Base-by-base conservation (phyloP, 2,888 invertebrate species). In the Pycnomerus fuliginosus region DNA sequence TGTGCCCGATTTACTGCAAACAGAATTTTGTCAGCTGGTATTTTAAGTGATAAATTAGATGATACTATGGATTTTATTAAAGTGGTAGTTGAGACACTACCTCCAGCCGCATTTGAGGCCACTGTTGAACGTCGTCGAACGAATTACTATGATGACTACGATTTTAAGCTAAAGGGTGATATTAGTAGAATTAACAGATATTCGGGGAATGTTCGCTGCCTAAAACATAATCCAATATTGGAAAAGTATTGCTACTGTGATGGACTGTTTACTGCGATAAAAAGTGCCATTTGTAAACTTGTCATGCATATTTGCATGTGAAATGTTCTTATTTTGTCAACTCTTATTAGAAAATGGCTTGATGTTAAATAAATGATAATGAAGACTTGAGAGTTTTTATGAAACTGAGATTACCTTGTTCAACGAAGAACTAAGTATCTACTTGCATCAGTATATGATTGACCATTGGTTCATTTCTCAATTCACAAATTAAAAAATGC, bases 51-150 rank as follows among this genome's bases (percentile, higher is more conserved):
- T 12, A 47, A 53, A 25, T 35, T 45, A 5, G 55, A 55, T 44
- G 41, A 55, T 27, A 58, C 52, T 13, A 68, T 70, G 45, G 64
- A 60, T 1, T 75, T 79, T 57, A 83, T 83, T 60, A 77, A 87
- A 11, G 74, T 86, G 10, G 77, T 83, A 47, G 76, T 90, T 39
- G 76, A 80, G 37, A 80, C 85, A 11, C 69, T 69, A 2, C 89
- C 88, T 1, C 83, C 77, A 43, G 80, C 79, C 1, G 73, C 79
- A 27, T 88, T 84, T 60, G 88, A 90, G 70, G 81, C 83, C 0
- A 87, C 85, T 0, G 77, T 88, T 1, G 68, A 76, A 7, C n/a
- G 68, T 75, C 23, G 36, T 44, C 11, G 15, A 20, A 28, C 48
- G 42, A n/a, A 2, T 3, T 23, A 35, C 16, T 4, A 31, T 27